A percentile compares a stretch with the other conserved stretches of the same genome.
Conservation (phyloP, 2,113 vertebrate genomes). For the Nasalis larvatus region DNA sequence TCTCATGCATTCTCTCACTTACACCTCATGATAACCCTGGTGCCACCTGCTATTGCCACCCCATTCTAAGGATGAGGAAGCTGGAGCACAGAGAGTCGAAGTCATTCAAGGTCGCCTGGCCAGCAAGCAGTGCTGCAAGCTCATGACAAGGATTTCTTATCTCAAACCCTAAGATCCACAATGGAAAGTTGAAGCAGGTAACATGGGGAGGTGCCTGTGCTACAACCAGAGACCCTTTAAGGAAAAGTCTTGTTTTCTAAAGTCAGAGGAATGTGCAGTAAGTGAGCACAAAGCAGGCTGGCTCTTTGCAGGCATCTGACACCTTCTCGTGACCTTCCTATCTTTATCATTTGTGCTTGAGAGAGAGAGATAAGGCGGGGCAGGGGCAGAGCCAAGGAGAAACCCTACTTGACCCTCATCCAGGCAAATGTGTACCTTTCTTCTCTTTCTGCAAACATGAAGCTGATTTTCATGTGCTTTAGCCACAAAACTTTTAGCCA, state of each 20-base stretch:
- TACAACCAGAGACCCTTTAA: not conserved
- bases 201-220: fast-evolving
- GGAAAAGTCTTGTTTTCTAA: not conserved
- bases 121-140: not conserved
- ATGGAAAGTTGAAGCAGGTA: not conserved
- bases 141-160: not conserved
- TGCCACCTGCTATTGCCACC: no score
- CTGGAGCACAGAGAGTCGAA: not conserved
- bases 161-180: not conserved
- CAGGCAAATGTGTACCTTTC: not conserved
- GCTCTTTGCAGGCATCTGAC: no score
- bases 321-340: not conserved
- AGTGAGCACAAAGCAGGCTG: not conserved
- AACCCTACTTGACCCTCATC: not conserved
- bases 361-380: not conserved
- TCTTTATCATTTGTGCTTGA: no score
- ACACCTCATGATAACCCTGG: not conserved
- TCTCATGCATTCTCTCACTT: fast-evolving
- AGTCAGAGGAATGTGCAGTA: not conserved
- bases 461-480: not conserved
- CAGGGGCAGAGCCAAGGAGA: no score
- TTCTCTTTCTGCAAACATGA: not conserved
- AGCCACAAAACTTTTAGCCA: not conserved
- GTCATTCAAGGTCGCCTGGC: not conserved
- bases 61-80: not conserved